Base-by-base conservation (phyloP, 2,113 vertebrate genomes). In the Artemisiospiza belli region DNA sequence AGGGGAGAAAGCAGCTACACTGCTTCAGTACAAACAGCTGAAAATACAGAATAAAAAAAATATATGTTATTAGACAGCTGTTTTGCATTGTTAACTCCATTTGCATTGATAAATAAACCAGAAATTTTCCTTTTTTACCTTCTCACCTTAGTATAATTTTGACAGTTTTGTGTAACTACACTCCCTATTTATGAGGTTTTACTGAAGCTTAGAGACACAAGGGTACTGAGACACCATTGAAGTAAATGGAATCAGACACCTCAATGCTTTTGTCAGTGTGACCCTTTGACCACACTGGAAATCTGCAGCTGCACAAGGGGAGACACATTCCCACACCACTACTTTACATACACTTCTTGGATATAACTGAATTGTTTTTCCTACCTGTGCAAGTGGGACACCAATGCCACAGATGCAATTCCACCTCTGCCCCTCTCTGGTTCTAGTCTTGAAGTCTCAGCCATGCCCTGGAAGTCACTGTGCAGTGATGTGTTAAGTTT, bases 191-290 rank as follows among this genome's bases (percentile, higher is more conserved):
- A 51, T 54, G 58, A 69, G 20, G 10, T 66, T 83, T 88, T 73
- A 46, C 51, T 35, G 55, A 84, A 87, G 80, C 54, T 37, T 35
- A 63, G 44, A 83, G n/a, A 49, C 64, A 83, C 20, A 33, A 55
- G 46, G 57, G 47, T 68, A 78, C 61, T n/a, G 46, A 92, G 73
- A 39, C 68, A 63, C 43, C 68, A 70, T 4, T 78, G 81, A 87
- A 75, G 30, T 22, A 77, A 54, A 49, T 28, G 91, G 77, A 94
- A 94, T 87, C 54, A 64, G 89, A 94, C 43, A 92, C 86, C 83
- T 78, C 76, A 94, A 31, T 57, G 80, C 69, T 90, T 83, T 86
- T 93, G 57, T 81, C 73, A 25, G 0, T 9, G 25, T 21, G 73
- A 81, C 57, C 77, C 73, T 92, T 46, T 64, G 76, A 70, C 67